Conservation (phyloP, 2,113 vertebrate genomes). For the Leptosomus discolor region DNA sequence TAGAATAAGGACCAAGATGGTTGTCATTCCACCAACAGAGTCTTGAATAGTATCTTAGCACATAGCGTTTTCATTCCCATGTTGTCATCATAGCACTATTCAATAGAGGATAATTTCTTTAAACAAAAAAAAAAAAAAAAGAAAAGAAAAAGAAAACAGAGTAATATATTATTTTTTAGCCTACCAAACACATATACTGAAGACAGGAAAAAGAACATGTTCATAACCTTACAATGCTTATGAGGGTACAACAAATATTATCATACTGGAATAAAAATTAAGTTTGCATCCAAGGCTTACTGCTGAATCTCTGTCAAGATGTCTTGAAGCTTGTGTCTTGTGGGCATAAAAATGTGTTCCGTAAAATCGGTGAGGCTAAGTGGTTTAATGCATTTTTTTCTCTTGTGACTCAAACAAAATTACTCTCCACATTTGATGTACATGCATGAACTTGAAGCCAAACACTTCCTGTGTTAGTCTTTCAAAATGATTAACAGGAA, state of each 20-base stretch:
- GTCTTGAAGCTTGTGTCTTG: not conserved
- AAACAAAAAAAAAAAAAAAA: too few species aligned
- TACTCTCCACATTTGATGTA: not conserved
- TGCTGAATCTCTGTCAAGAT: not conserved
- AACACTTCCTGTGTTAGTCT: not conserved
- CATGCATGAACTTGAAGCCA: not conserved
- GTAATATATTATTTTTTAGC: not conserved
- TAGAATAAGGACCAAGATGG: not conserved
- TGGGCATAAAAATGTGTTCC: not conserved
- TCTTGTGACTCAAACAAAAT: not conserved
- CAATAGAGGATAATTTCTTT: not conserved
- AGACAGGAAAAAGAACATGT: not conserved
- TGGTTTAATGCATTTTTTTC: not conserved
- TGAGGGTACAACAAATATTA: not conserved
- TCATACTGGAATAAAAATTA: not conserved
- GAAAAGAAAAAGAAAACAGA: not conserved
- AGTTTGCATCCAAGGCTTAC: not conserved
- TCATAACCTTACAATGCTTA: not conserved
- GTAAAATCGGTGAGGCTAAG: not conserved
- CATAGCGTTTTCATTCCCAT: not conserved
- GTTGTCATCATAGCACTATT: not conserved
- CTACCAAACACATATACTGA: not conserved
- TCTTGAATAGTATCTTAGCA: not conserved
- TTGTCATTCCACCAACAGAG: not conserved
- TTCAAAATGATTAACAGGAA: not conserved